Evolutionary conservation across 64 coral and sea anemone genomes (phyloP).

Genomic region (Montipora foliosa): DNA sequence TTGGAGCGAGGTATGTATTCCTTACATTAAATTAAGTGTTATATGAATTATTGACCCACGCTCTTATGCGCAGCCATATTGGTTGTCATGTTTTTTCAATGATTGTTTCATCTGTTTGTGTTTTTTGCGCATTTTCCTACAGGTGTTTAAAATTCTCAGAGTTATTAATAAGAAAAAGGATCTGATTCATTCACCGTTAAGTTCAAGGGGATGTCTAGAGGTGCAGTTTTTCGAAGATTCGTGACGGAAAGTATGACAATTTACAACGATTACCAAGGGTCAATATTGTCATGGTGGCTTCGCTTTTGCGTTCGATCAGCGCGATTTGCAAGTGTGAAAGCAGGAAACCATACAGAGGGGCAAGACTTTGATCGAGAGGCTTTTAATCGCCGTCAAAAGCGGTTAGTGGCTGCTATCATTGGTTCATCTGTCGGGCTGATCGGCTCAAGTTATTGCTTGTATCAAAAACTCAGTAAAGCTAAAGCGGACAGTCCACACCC

Average conservation of each 20-base stretch:
- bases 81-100: no score
- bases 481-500: conserved; percentile 46
- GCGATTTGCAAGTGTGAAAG: conserved; percentile 1
- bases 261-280: not conserved
- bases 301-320: not conserved
- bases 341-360: not conserved
- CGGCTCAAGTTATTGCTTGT: conserved; percentile 83
- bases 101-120: no score
- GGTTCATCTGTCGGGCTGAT: conserved; percentile 83
- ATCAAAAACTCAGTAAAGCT: conserved; percentile 59
- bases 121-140: not conserved
- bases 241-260: not conserved
- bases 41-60: not conserved
- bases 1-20: no score
- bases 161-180: not conserved
- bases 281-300: not conserved
- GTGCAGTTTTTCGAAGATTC: not conserved
- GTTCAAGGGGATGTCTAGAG: not conserved
- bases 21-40: not conserved
- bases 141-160: not conserved
- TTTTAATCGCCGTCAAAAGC: conserved; percentile 35
- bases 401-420: conserved; percentile 41
- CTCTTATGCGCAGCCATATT: no score
- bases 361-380: not conserved
- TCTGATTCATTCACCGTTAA: not conserved